A percentile compares a stretch with the other conserved stretches of the same genome.
Conservation (phyloP, 2,888 invertebrate genomes). For the Diadromus collaris region DNA sequence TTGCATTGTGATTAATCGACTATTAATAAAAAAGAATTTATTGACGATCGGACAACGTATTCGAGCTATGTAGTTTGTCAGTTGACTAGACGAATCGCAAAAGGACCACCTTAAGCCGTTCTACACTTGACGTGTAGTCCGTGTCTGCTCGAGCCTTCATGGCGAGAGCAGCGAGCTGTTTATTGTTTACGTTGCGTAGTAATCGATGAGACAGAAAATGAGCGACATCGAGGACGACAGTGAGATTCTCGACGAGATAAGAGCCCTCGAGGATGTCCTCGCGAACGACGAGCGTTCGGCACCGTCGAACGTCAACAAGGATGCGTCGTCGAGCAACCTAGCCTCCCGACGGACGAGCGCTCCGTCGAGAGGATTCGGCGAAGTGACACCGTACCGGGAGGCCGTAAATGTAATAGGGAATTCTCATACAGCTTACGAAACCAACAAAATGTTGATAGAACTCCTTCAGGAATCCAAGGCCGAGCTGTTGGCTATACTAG, state of each 20-base stretch:
- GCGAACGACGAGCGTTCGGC: slow-evolving; percentile 37
- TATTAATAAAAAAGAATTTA: too few species aligned
- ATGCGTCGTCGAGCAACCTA: slow-evolving; percentile 32
- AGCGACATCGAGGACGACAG: slow-evolving; percentile 70
- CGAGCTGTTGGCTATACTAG: slow-evolving; percentile 50
- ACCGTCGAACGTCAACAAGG: not conserved
- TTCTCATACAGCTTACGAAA: slow-evolving; percentile 36
- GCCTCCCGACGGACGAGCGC: slow-evolving; percentile 1
- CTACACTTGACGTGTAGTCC: not conserved
- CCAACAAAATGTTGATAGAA: slow-evolving; percentile 47
- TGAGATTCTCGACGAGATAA: slow-evolving; percentile 71
- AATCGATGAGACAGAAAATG: slow-evolving; percentile 61
- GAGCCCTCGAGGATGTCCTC: slow-evolving; percentile 69
- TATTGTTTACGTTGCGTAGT: not conserved
- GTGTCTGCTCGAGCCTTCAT: not conserved
- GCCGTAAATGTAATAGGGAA: slow-evolving; percentile 72
- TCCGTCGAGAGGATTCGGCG: slow-evolving; percentile 50
- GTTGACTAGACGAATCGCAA: too few species aligned
- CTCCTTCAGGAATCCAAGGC: slow-evolving; percentile 33
- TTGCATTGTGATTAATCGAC: too few species aligned
- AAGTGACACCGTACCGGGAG: slow-evolving; percentile 25
- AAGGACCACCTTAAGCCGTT: too few species aligned
- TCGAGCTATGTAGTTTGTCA: too few species aligned
- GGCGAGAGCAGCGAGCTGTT: not conserved
- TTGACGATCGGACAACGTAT: too few species aligned